Base-by-base conservation (phyloP, 2,888 invertebrate genomes). In the Ariolimax columbianus region DNA sequence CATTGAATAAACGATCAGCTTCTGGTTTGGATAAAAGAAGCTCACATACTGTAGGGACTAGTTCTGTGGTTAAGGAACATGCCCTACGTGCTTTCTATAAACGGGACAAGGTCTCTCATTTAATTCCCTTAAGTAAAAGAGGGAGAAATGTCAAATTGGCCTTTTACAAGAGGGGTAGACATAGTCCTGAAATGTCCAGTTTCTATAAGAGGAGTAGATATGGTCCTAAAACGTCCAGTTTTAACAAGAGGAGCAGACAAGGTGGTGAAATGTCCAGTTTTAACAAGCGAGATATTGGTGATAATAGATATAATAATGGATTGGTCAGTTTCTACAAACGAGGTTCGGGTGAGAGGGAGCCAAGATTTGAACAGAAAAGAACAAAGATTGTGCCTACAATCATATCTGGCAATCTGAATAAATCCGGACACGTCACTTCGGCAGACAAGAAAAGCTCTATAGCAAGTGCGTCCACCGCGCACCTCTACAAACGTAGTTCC, bases 201-300 rank as follows among this genome's bases (percentile, higher is more conserved):
- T 75, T 75, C 30, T 75, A 75, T 19, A 75, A 75, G 30, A n/a
- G 51, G 30, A 23, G 72, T 23, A 55, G 55, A 55, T 11, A 47
- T 2, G 6, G 23, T 55, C 3, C 3, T 19, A 19, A 17, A 55
- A 2, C 3, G 23, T 55, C 55, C 3, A 51, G 30, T 75, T 75
- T 75, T 47, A 51, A 75, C 30, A 75, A 75, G 30, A n/a, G 51
- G 30, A 23, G 72, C 55, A 55, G 55, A 55, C 7, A 47, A 6
- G 6, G 23, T 55, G 17, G 17, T 19, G 17, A 17, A 55, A 2
- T 11, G 23, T 55, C 55, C 3, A 19, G 17, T 55, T 55, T 55
- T 2, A 23, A 55, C 23, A 55, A 55, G 2, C 17, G 9, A 23
- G 19, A 55, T 55, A 11, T 14, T 11, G 55, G 23, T 19, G 19